Conservation (phyloP, 2,113 vertebrate species). For the Paraplagusia blochii region DNA sequence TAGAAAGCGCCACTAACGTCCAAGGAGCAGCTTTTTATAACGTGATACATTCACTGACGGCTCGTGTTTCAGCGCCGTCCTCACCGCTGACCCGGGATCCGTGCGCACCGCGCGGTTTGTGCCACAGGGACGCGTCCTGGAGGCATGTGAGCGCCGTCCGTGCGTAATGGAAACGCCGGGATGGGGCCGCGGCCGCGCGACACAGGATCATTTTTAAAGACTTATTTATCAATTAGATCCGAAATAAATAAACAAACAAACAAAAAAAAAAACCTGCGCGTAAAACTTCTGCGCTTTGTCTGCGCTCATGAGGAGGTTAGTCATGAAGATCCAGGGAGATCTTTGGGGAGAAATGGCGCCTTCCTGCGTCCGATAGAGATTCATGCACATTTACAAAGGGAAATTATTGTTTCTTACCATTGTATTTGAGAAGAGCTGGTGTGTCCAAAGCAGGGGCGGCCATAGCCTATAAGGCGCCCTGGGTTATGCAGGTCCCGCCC, state of each 20-base stretch:
- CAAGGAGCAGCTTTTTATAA: neutral
- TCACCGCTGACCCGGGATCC: slow-evolving; percentile 4
- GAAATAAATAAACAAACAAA: too few relatives aligned
- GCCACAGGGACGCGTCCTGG: slow-evolving; percentile 14
- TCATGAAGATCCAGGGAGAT: too few relatives aligned
- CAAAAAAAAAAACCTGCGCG: neutral
- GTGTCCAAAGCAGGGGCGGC: too few relatives aligned
- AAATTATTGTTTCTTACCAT: too few relatives aligned
- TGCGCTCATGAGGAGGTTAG: too few relatives aligned
- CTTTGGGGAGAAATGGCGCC: slow-evolving; percentile 59
- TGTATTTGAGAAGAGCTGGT: too few relatives aligned
- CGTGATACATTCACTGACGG: slow-evolving; percentile 1
- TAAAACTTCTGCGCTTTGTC: neutral
- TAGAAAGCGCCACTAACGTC: too few relatives aligned
- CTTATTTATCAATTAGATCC: too few relatives aligned
- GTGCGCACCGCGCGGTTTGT: slow-evolving; percentile 30
- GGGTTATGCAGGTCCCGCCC: too few relatives aligned
- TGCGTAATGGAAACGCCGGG: slow-evolving; percentile 58
- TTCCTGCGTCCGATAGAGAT: slow-evolving; percentile 48
- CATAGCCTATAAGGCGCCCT: too few relatives aligned
- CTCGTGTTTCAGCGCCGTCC: slow-evolving; percentile 21
- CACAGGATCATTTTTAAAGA: too few relatives aligned
- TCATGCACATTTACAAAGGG: slow-evolving; percentile 14
- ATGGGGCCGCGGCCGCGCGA: neutral
- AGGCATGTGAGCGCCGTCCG: slow-evolving; percentile 39